A percentile compares a stretch with the other conserved stretches of the same genome.
phyloP scores from a whole-genome alignment of 2,888 invertebrate species.

The Tenthredo amoena region DNA sequence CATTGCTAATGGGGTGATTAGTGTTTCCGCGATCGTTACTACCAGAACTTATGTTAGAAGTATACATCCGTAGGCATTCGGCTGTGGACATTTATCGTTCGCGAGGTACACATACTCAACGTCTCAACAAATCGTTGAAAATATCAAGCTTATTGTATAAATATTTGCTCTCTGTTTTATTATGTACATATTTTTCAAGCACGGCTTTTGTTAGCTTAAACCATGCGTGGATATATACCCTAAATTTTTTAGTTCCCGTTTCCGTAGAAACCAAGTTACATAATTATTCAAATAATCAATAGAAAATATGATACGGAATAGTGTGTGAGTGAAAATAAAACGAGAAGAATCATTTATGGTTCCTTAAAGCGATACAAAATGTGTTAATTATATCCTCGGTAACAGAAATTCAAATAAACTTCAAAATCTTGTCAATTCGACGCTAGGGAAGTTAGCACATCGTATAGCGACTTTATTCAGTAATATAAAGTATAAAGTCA shows the following conservation, averaged over 20 bases:
- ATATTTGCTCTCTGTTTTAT: conserved; percentile 7
- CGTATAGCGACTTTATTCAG: not conserved
- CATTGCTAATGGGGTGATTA: not conserved
- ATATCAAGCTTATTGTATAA: conserved; percentile 5
- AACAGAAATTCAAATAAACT: not conserved
- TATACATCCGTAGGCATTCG: not conserved
- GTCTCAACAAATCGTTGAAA: conserved; percentile 4
- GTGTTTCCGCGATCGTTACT: not conserved
- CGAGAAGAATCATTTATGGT: not conserved
- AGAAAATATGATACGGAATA: not conserved
- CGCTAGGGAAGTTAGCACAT: not conserved
- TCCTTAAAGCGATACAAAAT: not conserved
- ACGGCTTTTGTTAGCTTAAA: not conserved
- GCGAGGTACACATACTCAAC: not conserved
- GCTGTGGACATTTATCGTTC: not conserved
- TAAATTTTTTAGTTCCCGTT: not conserved
- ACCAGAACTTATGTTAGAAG: not conserved
- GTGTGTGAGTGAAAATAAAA: not conserved
- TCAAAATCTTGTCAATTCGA: not conserved
- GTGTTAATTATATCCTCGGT: not conserved
- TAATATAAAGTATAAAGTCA: not conserved
- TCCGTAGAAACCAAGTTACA: not conserved
- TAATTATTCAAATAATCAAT: not conserved
- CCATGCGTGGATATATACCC: not conserved
- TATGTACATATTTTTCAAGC: not conserved